These are phyloP conservation scores for Lathronympha strigana DNA, from an alignment of 2,888 invertebrate species.

Conservation along the genomic window DNA sequence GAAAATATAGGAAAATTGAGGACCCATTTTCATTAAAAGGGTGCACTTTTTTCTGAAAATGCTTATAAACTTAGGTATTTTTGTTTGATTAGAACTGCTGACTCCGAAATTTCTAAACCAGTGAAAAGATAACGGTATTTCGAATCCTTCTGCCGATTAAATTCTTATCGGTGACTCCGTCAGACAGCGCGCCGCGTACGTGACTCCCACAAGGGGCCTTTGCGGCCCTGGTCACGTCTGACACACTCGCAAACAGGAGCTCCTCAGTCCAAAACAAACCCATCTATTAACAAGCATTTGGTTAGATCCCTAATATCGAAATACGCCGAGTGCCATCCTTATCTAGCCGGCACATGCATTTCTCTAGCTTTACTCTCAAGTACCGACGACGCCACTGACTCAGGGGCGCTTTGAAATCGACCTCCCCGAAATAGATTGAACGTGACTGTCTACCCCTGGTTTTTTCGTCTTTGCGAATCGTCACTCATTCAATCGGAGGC, in stretches of 20 bases:
- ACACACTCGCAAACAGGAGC: conserved; percentile 66
- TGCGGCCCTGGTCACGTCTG: conserved; percentile 69
- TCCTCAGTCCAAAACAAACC: conserved; percentile 58
- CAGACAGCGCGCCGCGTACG: conserved; percentile 60
- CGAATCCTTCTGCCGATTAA: conserved; percentile 36
- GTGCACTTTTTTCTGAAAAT: too few relatives aligned
- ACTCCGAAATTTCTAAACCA: conserved; percentile 43
- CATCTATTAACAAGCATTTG: conserved; percentile 54
- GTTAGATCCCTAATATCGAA: conserved; percentile 51
- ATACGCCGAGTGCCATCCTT: conserved; percentile 53
- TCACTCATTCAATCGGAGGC: conserved; percentile 79
- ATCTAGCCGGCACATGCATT: conserved; percentile 68
- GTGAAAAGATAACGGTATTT: conserved; percentile 50
- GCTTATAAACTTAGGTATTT: too few relatives aligned
- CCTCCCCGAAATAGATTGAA: conserved; percentile 76
- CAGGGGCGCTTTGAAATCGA: conserved; percentile 73
- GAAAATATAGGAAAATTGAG: too few relatives aligned
- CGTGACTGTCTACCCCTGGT: conserved; percentile 73
- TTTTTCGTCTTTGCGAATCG: conserved; percentile 72
- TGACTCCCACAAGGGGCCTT: conserved; percentile 58
- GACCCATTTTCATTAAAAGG: too few relatives aligned
- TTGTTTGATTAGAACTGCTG: conserved; percentile 24
- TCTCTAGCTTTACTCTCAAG: conserved; percentile 73
- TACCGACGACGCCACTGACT: conserved; percentile 66
- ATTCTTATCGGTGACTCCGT: conserved; percentile 48